These are phyloP conservation scores for Onchidella celtica DNA, from an alignment of 2,888 invertebrate species.

Conservation along the genomic window DNA sequence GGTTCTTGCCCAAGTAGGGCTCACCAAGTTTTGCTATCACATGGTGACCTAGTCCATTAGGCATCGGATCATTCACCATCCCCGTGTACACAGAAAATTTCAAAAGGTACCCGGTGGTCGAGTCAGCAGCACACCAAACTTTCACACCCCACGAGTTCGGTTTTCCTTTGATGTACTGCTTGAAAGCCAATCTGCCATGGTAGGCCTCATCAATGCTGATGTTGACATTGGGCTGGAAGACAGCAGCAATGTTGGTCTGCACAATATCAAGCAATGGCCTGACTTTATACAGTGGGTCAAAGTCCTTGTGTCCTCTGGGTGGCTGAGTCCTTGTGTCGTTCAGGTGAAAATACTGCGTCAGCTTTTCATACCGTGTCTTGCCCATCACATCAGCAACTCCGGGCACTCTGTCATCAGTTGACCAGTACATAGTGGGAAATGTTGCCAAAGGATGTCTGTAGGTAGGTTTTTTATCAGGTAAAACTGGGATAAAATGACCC, in stretches of 20 bases:
- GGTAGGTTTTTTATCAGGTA: too few species aligned
- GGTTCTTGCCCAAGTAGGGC: slow-evolving; percentile 3
- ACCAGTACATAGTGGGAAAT: slow-evolving; percentile 4
- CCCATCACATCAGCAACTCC: not conserved
- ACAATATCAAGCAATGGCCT: not conserved
- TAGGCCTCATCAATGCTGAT: slow-evolving; percentile 27
- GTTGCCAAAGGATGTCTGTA: not conserved
- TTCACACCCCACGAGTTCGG: slow-evolving; percentile 45
- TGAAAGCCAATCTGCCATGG: slow-evolving; percentile 24
- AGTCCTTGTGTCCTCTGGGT: not conserved
- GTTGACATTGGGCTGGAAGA: not conserved
- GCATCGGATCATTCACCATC: not conserved
- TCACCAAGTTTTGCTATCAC: not conserved
- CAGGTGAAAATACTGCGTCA: not conserved
- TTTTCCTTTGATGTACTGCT: slow-evolving; percentile 33
- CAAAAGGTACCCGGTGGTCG: slow-evolving; percentile 19
- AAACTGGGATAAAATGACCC: too few species aligned
- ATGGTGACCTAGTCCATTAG: slow-evolving; percentile 31
- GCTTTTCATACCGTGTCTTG: not conserved
- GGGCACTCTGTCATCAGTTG: slow-evolving; percentile 16
- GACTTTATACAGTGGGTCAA: not conserved
- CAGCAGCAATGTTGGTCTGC: slow-evolving; percentile 77
- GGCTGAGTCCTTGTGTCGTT: not conserved
- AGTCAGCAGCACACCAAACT: slow-evolving; percentile 28
- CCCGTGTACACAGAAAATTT: slow-evolving; percentile 35